A percentile compares a stretch with the other conserved stretches of the same genome.
Conservation (phyloP, 2,888 invertebrate species). For the Drosophila planitibia region DNA sequence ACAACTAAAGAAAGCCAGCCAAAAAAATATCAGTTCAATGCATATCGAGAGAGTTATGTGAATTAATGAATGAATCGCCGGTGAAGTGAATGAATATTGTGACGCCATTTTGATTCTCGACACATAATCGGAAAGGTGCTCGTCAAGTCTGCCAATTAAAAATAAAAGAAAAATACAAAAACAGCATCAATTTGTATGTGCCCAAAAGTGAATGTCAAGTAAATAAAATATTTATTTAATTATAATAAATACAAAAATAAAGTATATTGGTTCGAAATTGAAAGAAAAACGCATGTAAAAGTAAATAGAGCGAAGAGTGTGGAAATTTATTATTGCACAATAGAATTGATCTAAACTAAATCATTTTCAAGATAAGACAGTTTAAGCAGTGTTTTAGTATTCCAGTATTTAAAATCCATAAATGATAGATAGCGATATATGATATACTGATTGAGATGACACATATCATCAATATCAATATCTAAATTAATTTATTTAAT, state of each 20-base stretch:
- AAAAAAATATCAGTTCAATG: neutral
- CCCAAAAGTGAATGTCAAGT: constrained; percentile 35
- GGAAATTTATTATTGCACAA: neutral
- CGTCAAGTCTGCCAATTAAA: constrained; percentile 19
- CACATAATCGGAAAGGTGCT: constrained; percentile 12
- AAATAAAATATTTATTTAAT: constrained; percentile 8
- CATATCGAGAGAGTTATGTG: constrained; percentile 1
- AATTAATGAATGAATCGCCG: constrained; percentile 3
- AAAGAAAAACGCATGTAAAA: neutral
- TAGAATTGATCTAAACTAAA: neutral
- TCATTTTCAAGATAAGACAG: neutral
- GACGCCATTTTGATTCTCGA: constrained; percentile 33
- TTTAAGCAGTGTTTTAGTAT: neutral
- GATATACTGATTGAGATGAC: neutral
- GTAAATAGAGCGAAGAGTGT: neutral
- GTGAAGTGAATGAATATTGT: constrained; percentile 20
- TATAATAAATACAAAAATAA: neutral
- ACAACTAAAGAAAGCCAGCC: constrained; percentile 10
- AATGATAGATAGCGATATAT: neutral
- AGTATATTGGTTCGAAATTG: neutral
- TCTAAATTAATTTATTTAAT: neutral
- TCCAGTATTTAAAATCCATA: neutral
- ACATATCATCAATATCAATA: neutral
- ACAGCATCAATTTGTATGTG: constrained; percentile 11
- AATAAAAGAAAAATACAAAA: neutral